A percentile compares a stretch with the other conserved stretches of the same genome.
Conservation (phyloP, 2,888 invertebrate species). For the Cotesia congregata region DNA sequence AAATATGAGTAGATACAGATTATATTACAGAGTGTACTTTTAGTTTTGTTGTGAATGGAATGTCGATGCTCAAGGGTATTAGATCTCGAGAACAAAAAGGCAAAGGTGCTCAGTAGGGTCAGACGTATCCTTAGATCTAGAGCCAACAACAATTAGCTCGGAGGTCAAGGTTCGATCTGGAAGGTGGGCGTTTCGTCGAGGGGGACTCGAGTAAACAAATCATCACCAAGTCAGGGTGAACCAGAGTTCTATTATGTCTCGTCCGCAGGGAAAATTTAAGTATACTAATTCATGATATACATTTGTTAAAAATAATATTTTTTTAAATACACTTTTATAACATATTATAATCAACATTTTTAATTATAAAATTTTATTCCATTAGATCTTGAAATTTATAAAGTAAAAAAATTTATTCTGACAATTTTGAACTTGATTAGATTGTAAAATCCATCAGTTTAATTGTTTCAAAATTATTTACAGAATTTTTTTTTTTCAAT, state of each 20-base stretch:
- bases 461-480: no score
- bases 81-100: constrained; percentile 22
- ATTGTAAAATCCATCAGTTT: no score
- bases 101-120: constrained; percentile 18
- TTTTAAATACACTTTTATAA: no score
- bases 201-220: constrained; percentile 65
- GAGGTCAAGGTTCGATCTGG: constrained; percentile 67
- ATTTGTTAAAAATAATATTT: no score
- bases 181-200: constrained; percentile 52
- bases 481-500: no score
- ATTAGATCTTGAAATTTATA: no score
- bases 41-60: constrained; percentile 13
- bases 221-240: constrained; percentile 48
- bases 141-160: constrained; percentile 69
- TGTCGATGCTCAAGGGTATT: constrained; percentile 28
- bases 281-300: not conserved
- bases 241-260: not conserved
- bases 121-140: constrained; percentile 64
- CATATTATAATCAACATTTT: no score
- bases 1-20: not conserved
- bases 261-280: not conserved
- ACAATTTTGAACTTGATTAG: no score
- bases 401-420: no score
- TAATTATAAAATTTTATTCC: no score
- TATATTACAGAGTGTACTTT: not conserved